phyloP scores from a whole-genome alignment of 1,140 invertebrate genomes.

The Sycobia sp. region DNA sequence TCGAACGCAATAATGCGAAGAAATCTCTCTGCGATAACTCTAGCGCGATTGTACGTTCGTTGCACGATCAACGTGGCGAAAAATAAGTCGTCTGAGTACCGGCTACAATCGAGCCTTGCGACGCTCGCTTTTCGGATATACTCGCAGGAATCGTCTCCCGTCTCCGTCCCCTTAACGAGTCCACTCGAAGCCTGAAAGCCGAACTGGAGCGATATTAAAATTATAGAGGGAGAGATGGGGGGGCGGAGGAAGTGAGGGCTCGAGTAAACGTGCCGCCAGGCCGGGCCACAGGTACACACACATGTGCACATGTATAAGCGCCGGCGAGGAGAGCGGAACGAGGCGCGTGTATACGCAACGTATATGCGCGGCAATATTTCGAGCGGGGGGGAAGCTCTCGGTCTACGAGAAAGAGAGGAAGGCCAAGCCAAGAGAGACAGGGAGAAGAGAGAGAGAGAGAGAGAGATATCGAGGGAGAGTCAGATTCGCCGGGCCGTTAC shows the following conservation, averaged over 20 bases:
- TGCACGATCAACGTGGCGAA: too few relatives aligned
- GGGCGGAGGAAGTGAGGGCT: not conserved
- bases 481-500: slow-evolving; percentile 15
- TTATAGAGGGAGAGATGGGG: slow-evolving; percentile 33
- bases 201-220: slow-evolving; percentile 55
- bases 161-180: slow-evolving; percentile 41
- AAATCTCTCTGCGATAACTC: too few relatives aligned
- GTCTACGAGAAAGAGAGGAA: too few relatives aligned
- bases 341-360: slow-evolving; percentile 1
- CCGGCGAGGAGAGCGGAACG: too few relatives aligned
- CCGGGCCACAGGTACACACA: slow-evolving; percentile 20
- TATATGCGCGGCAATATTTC: slow-evolving; percentile 50
- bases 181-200: slow-evolving; percentile 46
- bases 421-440: slow-evolving; percentile 17
- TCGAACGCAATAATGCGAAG: too few relatives aligned
- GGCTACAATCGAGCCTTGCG: too few relatives aligned
- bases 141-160: too few relatives aligned
- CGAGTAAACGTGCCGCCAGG: not conserved
- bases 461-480: too few relatives aligned
- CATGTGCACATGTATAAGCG: slow-evolving; percentile 40
- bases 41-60: too few relatives aligned
- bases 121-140: too few relatives aligned
- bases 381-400: slow-evolving; percentile 35
- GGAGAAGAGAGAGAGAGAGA: slow-evolving; percentile 25
- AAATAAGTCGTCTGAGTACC: too few relatives aligned